These are phyloP conservation scores for Brachyhypopomus gauderio DNA, from an alignment of 2,113 vertebrate species.

Conservation along the genomic window DNA sequence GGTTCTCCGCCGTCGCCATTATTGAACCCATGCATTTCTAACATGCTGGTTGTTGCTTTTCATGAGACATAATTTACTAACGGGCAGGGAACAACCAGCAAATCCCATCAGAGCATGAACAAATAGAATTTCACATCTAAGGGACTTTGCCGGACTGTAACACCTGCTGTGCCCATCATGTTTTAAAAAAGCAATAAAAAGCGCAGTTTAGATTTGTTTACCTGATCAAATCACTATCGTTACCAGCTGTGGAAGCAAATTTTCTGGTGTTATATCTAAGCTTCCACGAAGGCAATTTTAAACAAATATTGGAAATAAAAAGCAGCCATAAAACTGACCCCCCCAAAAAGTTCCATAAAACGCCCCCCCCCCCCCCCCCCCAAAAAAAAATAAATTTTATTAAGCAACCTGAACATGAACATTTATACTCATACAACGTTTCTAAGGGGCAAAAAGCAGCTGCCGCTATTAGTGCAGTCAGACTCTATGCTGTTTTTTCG, in stretches of 20 bases:
- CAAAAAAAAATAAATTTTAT: too few relatives aligned
- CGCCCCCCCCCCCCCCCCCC: too few relatives aligned
- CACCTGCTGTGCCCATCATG: slow-evolving; percentile 11
- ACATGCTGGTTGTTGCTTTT: background rate
- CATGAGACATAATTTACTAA: slow-evolving; percentile 11
- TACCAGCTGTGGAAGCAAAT: background rate
- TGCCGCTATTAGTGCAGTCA: background rate
- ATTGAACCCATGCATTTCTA: background rate
- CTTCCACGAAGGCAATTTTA: background rate
- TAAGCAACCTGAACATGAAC: too few relatives aligned
- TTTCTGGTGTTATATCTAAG: background rate
- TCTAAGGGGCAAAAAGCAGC: background rate
- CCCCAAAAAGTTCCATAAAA: too few relatives aligned
- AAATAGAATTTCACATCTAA: background rate
- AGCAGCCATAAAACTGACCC: too few relatives aligned
- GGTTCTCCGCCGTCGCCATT: background rate
- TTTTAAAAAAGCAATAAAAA: background rate
- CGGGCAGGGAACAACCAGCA: background rate
- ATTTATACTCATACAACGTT: too few relatives aligned
- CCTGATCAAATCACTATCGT: background rate
- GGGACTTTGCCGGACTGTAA: background rate
- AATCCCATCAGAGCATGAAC: slow-evolving; percentile 19
- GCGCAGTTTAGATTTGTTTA: background rate
- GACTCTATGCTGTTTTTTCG: background rate
- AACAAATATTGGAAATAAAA: background rate